Percentiles rank a stretch among this genome's conserved stretches.
phyloP scores from a whole-genome alignment of 1,140 invertebrate genomes.

The Panulirus ornatus region DNA sequence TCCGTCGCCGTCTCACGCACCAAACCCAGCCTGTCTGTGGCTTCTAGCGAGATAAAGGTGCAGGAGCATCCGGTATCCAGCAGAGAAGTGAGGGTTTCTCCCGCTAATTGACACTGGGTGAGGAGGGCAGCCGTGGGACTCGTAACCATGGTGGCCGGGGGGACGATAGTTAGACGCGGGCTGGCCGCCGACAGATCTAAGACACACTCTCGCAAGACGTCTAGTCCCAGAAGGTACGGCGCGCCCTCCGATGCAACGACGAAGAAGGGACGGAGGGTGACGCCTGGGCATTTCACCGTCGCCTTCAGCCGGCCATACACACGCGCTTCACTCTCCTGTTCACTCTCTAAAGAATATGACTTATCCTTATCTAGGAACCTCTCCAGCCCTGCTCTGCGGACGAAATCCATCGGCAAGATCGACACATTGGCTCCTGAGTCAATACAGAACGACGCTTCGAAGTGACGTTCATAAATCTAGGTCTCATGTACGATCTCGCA shows the following conservation, averaged over 20 bases:
- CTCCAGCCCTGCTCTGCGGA: neutral
- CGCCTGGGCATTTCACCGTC: neutral
- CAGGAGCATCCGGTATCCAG: neutral
- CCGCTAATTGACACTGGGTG: neutral
- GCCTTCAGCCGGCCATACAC: neutral
- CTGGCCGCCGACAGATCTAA: neutral
- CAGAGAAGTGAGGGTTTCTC: neutral
- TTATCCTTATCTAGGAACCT: neutral
- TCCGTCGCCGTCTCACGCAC: neutral
- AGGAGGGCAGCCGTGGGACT: too few species aligned
- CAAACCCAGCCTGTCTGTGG: neutral
- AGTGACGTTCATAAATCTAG: too few species aligned
- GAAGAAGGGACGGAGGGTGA: neutral
- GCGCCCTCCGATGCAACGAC: neutral
- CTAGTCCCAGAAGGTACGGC: neutral
- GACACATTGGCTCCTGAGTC: neutral
- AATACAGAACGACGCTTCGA: too few species aligned
- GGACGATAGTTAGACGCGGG: neutral
- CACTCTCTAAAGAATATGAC: neutral
- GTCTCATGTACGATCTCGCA: too few species aligned
- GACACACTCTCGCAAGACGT: neutral
- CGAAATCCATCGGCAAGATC: neutral
- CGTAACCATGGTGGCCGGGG: too few species aligned
- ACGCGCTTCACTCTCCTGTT: neutral
- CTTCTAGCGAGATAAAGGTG: neutral